Base-by-base conservation (phyloP, 1,140 invertebrate genomes). In the Alviniconcha marisindica region DNA sequence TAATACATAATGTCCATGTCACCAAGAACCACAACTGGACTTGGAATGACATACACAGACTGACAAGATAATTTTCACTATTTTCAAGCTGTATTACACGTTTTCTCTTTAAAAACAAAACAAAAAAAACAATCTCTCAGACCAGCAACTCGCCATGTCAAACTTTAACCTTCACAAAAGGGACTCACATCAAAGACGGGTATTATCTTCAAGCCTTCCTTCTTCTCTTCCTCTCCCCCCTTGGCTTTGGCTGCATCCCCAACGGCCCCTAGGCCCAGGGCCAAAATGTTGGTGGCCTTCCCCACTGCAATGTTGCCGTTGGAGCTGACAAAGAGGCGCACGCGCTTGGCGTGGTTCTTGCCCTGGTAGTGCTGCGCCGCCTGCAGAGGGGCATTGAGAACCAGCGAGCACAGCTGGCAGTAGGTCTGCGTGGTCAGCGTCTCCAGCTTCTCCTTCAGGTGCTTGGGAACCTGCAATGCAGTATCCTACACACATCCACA, bases 351-450 rank as follows among this genome's bases (percentile, higher is more conserved):
- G 63, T 95, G 95, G 88, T 95, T 95, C 89, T 94, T 94, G 18
- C 94, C 95, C 81, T 93, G 92, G 88, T 95, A 95, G 91, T 95
- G 95, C 88, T 95, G 94, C 48, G 93, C 92, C 24, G 94, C 94
- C 86, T 95, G 94, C 74, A 93, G 93, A 85, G 93, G 92, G 42
- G 94, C 95, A 28, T 94, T 95, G 85, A 95, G 95, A 90, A 94
- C 94, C 12, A 94, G 93, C 86, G 94, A 94, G 88, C 95, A 95
- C 42, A 94, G 91, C 91, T 94, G 87, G 84, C 94, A 94, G 88
- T 91, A 91, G 14, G 86, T 85, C 14, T 89, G 84, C 21, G 87
- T 81, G 77, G 86, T 87, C 36, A 84, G 69, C 63, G 86, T 38
- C 44, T 73, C 24, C n/a, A 78, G 77, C 42, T 60, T 60, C 33